Conservation (phyloP, 2,113 vertebrate genomes). For the Xiphophorus hellerii region DNA sequence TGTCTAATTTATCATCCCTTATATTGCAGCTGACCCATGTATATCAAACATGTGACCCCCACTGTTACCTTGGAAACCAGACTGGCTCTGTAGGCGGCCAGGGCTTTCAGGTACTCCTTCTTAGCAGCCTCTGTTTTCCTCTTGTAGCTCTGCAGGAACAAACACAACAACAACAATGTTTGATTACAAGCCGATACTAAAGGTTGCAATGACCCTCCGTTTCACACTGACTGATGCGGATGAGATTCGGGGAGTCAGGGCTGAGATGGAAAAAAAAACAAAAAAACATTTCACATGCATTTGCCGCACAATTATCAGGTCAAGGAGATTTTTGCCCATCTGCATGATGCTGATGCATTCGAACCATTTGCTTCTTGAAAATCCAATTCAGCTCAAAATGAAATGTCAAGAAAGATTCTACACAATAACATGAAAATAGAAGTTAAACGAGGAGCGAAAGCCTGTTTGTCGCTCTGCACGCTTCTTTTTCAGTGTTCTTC, state of each 20-base stretch:
- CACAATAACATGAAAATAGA: slow-evolving; percentile 13
- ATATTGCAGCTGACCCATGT: slow-evolving; percentile 81
- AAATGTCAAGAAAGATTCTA: slow-evolving; percentile 30
- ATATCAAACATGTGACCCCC: slow-evolving; percentile 81
- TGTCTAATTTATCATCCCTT: slow-evolving; percentile 83
- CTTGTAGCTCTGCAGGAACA: slow-evolving; percentile 93
- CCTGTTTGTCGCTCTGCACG: slow-evolving; percentile 55
- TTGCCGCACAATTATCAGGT: slow-evolving; percentile 30
- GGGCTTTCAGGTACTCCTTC: slow-evolving; percentile 99
- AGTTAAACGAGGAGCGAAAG: slow-evolving; percentile 39
- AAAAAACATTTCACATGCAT: slow-evolving; percentile 16
- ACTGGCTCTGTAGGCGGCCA: slow-evolving; percentile 97
- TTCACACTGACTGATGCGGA: slow-evolving; percentile 45
- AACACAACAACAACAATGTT: slow-evolving; percentile 70
- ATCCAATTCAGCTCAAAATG: slow-evolving; percentile 7
- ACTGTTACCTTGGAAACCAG: slow-evolving; percentile 98
- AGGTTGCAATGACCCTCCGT: slow-evolving; percentile 52
- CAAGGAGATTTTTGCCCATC: slow-evolving; percentile 27
- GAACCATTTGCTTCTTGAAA: slow-evolving; percentile 20
- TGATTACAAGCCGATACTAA: slow-evolving; percentile 67
- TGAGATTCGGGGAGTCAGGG: slow-evolving; percentile 40
- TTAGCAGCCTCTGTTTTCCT: slow-evolving; percentile 99
- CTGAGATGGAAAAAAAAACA: slow-evolving; percentile 8
- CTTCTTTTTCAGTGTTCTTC: slow-evolving; percentile 51
- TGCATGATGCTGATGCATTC: slow-evolving; percentile 29